Evolutionary conservation across 2,888 invertebrate species (phyloP), one percentile per base, ranked within the genome.

Genomic region (Athripsodes cinereus): DNA sequence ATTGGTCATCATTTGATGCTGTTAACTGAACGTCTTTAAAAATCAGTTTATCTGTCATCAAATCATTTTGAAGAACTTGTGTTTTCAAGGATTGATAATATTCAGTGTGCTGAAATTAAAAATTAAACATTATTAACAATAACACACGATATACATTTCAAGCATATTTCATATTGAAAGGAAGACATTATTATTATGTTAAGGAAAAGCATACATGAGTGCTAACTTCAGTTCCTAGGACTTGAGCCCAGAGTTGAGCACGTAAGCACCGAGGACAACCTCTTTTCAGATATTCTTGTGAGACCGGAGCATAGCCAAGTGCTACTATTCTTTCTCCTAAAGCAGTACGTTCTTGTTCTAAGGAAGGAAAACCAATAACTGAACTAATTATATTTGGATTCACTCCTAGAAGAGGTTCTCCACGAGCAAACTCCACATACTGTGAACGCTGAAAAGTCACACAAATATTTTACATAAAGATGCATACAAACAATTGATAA

Each of bases 1-100:
- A 96, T 71, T 96, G 96, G 72, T 97, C 96, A 70, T 97, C 96
- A 72, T 97, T 97, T 10, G 95, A 94, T 0, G 96, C 95, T 0
- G 96, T 97, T 60, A 96, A 73, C 72, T 95, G 95, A 8, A 97
- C 92, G 70, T 97, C 97, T 79, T 96, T 97, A 67, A 96, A 92
- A 66, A 96, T 90, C 8, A 97, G 78, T 72, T 93, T 94, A 72
- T 97, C 96, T 31, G 95, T 90, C 79, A 97, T 88, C 56, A 96
- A 82, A 70, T 96, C 96, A 67, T 91, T 91, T 66, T 90, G 89
- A 40, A 95, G 72, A 0, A 96, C 95, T 67, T 85, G 84, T 61
- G 81, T 83, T 70, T 92, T 94, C 61, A 97, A 74, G 66, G 87
- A 84, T 58, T 87, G 85, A 74, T 92, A 96, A 70, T 92, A 84